Conservation (phyloP, 2,888 invertebrate species). For the Seira musarum region DNA sequence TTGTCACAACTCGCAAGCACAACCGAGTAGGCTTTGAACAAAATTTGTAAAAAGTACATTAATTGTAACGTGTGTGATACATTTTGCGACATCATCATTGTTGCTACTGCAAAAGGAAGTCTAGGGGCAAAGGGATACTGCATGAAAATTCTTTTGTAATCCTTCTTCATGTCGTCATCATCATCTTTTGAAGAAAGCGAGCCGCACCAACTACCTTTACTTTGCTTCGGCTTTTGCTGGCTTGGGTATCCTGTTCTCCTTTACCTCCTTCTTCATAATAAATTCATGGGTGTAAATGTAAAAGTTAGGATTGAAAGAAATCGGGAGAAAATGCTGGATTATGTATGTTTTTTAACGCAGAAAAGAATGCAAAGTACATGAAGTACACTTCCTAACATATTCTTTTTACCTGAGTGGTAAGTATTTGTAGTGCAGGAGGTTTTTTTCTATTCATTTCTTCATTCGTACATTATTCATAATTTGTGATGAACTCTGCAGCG, state of each 20-base stretch:
- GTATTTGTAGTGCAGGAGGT: no score
- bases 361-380: not conserved
- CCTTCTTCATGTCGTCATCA: not conserved
- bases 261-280: not conserved
- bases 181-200: not conserved
- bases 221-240: not conserved
- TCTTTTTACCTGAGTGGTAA: not conserved
- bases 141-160: not conserved
- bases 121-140: not conserved
- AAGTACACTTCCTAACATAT: not conserved
- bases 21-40: no score
- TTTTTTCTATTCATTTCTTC: conserved; percentile 44
- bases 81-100: no score
- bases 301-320: not conserved
- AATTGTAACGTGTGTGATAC: no score
- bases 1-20: no score
- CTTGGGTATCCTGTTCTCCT: not conserved
- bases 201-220: no score
- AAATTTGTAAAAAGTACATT: no score
- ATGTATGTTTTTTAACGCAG: not conserved
- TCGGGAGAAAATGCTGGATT: not conserved
- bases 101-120: not conserved
- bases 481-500: no score
- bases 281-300: conserved; percentile 10
- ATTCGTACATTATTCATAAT: conserved; percentile 58